These are phyloP conservation scores for Drosophila malerkotliana DNA, from an alignment of 1,140 invertebrate genomes.

Conservation along the genomic window DNA sequence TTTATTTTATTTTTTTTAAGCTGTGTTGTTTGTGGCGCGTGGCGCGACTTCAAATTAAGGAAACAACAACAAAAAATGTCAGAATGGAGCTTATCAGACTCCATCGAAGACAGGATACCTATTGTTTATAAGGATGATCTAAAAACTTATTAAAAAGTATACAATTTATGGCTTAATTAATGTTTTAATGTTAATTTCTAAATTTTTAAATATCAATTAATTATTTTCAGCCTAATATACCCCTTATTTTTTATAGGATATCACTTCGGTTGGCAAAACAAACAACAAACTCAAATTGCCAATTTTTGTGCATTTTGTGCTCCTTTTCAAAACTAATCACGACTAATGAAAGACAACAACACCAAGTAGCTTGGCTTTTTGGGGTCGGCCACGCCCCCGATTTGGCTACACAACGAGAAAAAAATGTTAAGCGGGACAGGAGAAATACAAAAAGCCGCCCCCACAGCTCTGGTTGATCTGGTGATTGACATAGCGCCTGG, in stretches of 20 bases:
- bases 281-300: constrained; percentile 51
- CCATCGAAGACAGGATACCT: not conserved
- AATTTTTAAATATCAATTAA: no score
- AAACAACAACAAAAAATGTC: constrained; percentile 38
- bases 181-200: no score
- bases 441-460: constrained; percentile 10
- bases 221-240: not conserved
- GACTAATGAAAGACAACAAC: constrained; percentile 70
- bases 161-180: no score
- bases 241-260: not conserved
- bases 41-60: constrained; percentile 45
- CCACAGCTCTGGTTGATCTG: constrained; percentile 43
- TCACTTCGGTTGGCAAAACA: constrained; percentile 16
- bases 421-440: not conserved
- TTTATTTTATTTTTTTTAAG: constrained; percentile 5
- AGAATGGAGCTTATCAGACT: constrained; percentile 6
- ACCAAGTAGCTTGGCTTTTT: constrained; percentile 53
- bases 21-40: constrained; percentile 47
- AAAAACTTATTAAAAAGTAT: not conserved
- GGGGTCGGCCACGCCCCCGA: constrained; percentile 61
- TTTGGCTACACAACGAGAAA: not conserved
- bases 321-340: constrained; percentile 74
- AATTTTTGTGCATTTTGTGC: constrained; percentile 56
- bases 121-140: no score
- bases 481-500: constrained; percentile 67